Evolutionary conservation across 2,888 invertebrate genomes (phyloP).

Genomic region (Xylophagus ater): DNA sequence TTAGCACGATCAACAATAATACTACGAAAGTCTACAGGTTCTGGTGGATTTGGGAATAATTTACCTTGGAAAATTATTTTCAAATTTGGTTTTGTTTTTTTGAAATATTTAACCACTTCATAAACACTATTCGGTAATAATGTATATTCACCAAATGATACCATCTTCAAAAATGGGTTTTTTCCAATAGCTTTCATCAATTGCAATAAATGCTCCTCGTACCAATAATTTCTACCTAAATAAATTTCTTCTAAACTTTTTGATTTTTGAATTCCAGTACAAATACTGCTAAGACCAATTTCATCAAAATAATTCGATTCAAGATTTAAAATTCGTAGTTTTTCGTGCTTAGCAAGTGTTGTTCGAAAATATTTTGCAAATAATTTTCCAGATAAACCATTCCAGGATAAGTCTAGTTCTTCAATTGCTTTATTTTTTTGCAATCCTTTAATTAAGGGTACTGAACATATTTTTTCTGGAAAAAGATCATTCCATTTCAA

Average conservation of each 20-base stretch:
- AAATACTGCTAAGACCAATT: conserved; percentile 2
- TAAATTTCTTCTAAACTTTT: conserved; percentile 9
- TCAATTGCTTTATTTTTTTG: conserved; percentile 9
- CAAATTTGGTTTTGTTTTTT: not conserved
- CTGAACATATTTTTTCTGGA: conserved; percentile 7
- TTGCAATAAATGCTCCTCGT: not conserved
- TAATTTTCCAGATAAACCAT: conserved; percentile 8
- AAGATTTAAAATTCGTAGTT: conserved; percentile 5
- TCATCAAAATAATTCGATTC: conserved; percentile 9
- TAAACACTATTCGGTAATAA: conserved; percentile 7
- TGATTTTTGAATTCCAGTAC: conserved; percentile 1
- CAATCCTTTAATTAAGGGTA: conserved; percentile 10
- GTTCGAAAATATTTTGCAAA: conserved; percentile 8
- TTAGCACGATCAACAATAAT: conserved; percentile 13
- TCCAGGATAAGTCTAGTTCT: conserved; percentile 15
- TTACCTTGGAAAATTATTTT: conserved; percentile 10
- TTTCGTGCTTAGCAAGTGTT: conserved; percentile 1
- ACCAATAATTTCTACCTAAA: conserved; percentile 10
- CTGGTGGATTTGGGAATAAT: conserved; percentile 11
- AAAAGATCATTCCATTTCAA: conserved; percentile 13
- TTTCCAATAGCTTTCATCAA: conserved; percentile 4
- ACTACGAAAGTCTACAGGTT: conserved; percentile 7
- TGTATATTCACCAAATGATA: conserved; percentile 10
- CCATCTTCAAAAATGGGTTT: not conserved
- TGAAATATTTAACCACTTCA: not conserved